A percentile compares a stretch with the other conserved stretches of the same genome.
Evolutionary conservation across 2,888 invertebrate species (phyloP).

Genomic region (Disparrhopalites patrizii): DNA sequence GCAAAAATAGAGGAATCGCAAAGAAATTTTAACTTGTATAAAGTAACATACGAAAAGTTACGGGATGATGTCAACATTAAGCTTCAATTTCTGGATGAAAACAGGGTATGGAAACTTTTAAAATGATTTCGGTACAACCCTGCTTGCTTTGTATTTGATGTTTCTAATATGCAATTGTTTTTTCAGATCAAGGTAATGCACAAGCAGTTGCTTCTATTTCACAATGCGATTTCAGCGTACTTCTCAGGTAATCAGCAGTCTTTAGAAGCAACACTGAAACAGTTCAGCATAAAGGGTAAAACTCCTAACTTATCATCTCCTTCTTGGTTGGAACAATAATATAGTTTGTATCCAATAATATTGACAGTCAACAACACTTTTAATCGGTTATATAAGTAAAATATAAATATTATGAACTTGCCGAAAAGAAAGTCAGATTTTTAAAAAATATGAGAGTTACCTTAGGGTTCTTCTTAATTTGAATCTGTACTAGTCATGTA

Average conservation of each 20-base stretch:
- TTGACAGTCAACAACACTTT: not conserved
- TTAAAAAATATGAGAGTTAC: no score
- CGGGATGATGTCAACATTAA: constrained; percentile 92
- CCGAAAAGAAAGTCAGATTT: no score
- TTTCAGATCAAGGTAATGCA: constrained; percentile 97
- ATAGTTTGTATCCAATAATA: not conserved
- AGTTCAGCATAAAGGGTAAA: constrained; percentile 89
- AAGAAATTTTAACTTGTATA: constrained; percentile 75
- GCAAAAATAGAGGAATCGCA: constrained; percentile 73
- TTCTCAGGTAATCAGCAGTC: constrained; percentile 94
- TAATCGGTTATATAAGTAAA: not conserved
- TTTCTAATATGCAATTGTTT: constrained; percentile 14
- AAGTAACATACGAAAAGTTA: constrained; percentile 85
- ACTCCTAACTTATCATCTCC: constrained; percentile 70
- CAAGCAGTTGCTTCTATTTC: constrained; percentile 90
- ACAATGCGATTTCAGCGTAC: constrained; percentile 94
- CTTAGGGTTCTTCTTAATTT: no score
- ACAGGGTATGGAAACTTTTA: constrained; percentile 57
- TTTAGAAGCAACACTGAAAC: constrained; percentile 86
- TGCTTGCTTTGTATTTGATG: not conserved
- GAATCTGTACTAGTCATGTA: no score
- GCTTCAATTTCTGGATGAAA: constrained; percentile 94
- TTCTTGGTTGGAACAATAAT: constrained; percentile 69
- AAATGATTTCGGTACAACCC: not conserved
- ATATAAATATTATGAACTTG: not conserved